A percentile compares a stretch with the other conserved stretches of the same genome.
Evolutionary conservation across 2,113 vertebrate genomes (phyloP).

Genomic region (Petrocephalus zakoni): DNA sequence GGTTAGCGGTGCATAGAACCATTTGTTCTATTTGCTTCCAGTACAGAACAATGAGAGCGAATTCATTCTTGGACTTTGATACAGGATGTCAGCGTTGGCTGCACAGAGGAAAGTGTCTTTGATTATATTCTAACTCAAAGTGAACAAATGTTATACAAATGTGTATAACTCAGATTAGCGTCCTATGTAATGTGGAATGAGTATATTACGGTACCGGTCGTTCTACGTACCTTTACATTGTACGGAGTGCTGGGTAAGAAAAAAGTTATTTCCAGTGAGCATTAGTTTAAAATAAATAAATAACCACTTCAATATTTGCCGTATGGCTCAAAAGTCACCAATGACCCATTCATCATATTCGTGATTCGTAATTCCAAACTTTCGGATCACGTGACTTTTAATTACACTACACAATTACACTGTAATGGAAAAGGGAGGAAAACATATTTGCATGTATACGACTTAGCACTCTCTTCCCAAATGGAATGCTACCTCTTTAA

Average conservation of each 20-base stretch:
- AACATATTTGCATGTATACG: background rate
- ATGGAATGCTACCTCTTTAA: slow-evolving; percentile 24
- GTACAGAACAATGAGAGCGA: background rate
- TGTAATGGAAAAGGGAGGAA: background rate
- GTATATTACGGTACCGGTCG: background rate
- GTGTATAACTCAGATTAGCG: background rate
- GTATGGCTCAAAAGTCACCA: background rate
- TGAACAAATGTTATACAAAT: background rate
- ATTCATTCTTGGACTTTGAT: background rate
- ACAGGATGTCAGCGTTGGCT: background rate
- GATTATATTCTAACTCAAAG: background rate
- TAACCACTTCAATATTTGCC: background rate
- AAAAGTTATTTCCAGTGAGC: background rate
- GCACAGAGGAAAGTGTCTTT: background rate
- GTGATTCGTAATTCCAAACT: background rate
- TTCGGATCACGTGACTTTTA: background rate
- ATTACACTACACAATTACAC: background rate
- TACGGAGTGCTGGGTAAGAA: background rate
- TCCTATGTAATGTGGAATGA: background rate
- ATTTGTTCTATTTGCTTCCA: background rate
- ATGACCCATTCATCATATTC: background rate
- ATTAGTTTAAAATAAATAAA: slow-evolving; percentile 1
- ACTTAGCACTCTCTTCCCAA: background rate
- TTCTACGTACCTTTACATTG: background rate
- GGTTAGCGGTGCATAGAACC: background rate